Evolutionary conservation across 2,888 invertebrate species (phyloP), one percentile per base, ranked within the genome.

Genomic region (Drosophila eohydei): DNA sequence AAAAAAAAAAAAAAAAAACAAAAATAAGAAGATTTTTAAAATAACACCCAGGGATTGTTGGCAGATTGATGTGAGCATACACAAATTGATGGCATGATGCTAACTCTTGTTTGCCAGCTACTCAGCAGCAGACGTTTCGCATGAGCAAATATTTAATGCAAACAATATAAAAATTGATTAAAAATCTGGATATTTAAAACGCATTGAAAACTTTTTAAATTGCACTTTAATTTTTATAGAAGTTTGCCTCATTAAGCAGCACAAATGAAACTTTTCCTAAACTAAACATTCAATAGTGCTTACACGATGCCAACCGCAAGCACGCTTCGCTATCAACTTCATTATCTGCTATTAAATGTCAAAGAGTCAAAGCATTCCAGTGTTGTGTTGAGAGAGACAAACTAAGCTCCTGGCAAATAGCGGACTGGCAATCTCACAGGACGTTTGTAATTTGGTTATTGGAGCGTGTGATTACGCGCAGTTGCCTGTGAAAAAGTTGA

Each of bases 401-500:
- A 9, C 34, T 6, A 57, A 44, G 44, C 43, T 34, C 41, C 62
- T 52, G 52, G 4, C 36, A 63, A 76, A 51, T 34, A 14, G 32
- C 51, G 36, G 41, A 6, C 58, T 26, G 32, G 38, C 38, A 51
- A 46, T 36, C 41, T 50, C 38, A 38, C 36, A 54, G 70, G 54
- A 65, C 52, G 30, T 74, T 71, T 63, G 68, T 75, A 83, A 88
- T 79, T 84, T 79, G 80, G 44, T 66, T 74, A 77, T 74, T 74
- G 64, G 71, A 66, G 52, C 62, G 52, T 80, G 63, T 70, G 71
- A 86, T 77, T 83, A 64, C n/a, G 56, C 36, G 40, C 81, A 77
- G 83, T 57, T 86, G 68, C 40, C 48, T 58, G 43, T 30, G 9
- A 64, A 43, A 46, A 71, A 61, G 57, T 56, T 60, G 7, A 51